Conservation (phyloP, 37 sponge, comb jelly and placozoan species). For the Petrosia ficiformis region DNA sequence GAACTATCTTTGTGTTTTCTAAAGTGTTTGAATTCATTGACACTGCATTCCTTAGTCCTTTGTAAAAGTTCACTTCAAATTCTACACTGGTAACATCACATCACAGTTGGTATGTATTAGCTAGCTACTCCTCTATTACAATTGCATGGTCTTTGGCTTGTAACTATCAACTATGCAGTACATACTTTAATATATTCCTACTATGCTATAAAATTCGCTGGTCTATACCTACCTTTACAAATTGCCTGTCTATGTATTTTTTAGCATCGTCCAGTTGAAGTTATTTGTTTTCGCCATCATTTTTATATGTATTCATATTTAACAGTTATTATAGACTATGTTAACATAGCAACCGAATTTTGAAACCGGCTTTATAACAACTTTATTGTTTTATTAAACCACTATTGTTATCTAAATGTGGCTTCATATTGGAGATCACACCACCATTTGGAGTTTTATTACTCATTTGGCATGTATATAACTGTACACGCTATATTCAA, state of each 20-base stretch:
- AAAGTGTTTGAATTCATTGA: background rate
- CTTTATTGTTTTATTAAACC: too few relatives aligned
- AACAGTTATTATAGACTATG: too few relatives aligned
- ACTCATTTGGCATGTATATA: background rate
- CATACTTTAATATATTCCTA: constrained; percentile 4
- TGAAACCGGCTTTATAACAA: too few relatives aligned
- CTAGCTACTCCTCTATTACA: background rate
- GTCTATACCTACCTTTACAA: background rate
- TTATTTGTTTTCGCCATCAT: too few relatives aligned
- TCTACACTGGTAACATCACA: background rate
- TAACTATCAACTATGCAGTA: background rate
- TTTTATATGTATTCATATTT: too few relatives aligned
- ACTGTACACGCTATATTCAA: too few relatives aligned
- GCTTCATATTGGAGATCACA: too few relatives aligned
- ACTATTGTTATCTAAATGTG: too few relatives aligned
- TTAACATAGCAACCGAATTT: too few relatives aligned
- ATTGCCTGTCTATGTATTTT: background rate
- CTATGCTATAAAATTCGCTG: background rate
- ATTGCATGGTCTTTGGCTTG: background rate
- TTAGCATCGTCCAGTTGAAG: too few relatives aligned
- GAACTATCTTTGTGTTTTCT: background rate
- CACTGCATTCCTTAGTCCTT: background rate
- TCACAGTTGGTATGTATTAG: background rate
- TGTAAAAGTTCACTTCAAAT: background rate
- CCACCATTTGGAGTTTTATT: too few relatives aligned